These are phyloP conservation scores for Nasonovia ribisnigri DNA, from an alignment of 2,888 invertebrate genomes.

Conservation along the genomic window DNA sequence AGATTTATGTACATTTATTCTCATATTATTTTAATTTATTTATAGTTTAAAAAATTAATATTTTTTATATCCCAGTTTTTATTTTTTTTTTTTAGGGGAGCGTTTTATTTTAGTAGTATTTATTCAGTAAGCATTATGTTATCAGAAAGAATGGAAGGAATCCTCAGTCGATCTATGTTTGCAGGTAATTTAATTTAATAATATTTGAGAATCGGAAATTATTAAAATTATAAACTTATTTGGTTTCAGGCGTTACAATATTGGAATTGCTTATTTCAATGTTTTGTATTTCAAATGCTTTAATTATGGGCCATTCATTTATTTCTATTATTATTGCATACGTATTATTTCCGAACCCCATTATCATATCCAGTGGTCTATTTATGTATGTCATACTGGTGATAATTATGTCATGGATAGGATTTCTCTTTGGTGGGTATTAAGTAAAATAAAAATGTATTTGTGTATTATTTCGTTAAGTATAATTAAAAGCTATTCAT, in stretches of 20 bases:
- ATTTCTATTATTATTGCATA: background rate
- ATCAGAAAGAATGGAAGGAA: conserved; percentile 45
- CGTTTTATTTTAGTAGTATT: conserved; percentile 31
- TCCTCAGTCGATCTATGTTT: conserved; percentile 41
- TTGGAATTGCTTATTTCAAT: conserved; percentile 40
- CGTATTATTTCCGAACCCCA: conserved; percentile 1
- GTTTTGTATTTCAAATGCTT: background rate
- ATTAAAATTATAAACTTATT: background rate
- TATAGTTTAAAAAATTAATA: background rate
- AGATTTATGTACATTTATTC: background rate
- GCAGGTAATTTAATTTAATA: conserved; percentile 40
- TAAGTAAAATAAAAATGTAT: background rate
- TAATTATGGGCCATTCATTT: background rate
- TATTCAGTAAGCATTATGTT: conserved; percentile 22
- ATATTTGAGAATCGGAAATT: background rate
- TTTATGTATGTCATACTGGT: background rate
- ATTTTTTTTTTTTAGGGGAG: conserved; percentile 2
- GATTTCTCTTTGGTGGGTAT: conserved; percentile 49
- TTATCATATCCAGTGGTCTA: conserved; percentile 1
- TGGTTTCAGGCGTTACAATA: conserved; percentile 34
- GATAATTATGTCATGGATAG: conserved; percentile 29
- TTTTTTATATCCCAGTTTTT: background rate
- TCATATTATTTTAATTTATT: background rate
- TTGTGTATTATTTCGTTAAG: background rate
- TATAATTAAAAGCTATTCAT: background rate